Percentiles rank a stretch among this genome's conserved stretches.
Conservation (phyloP, 1,140 invertebrate genomes). For the Aphidius ervi region DNA sequence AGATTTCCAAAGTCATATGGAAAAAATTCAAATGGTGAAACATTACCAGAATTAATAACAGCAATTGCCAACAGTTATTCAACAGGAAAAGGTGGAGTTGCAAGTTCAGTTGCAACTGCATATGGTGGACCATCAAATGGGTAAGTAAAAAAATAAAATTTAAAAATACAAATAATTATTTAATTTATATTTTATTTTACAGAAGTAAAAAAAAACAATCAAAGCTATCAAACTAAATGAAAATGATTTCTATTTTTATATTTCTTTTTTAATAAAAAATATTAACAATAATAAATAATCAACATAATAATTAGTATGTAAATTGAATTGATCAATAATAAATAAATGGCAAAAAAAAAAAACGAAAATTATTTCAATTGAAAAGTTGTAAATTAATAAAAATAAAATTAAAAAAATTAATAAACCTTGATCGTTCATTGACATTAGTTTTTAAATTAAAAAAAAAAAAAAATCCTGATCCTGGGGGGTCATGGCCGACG, state of each 20-base stretch:
- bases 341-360: too few relatives aligned
- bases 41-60: conserved; percentile 42
- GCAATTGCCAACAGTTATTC: conserved; percentile 57
- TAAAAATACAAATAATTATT: conserved; percentile 3
- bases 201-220: not conserved
- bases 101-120: conserved; percentile 53
- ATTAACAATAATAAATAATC: too few relatives aligned
- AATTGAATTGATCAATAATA: too few relatives aligned
- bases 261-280: too few relatives aligned
- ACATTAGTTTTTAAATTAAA: too few relatives aligned
- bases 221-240: not conserved
- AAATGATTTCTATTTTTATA: too few relatives aligned
- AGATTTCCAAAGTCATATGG: conserved; percentile 36
- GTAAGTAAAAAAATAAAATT: conserved; percentile 26
- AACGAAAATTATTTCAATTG: not conserved
- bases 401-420: too few relatives aligned
- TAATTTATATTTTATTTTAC: not conserved
- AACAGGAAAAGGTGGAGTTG: conserved; percentile 51
- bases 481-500: too few relatives aligned
- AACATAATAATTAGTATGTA: too few relatives aligned
- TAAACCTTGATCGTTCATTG: too few relatives aligned
- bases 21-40: conserved; percentile 25
- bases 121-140: conserved; percentile 46
- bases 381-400: not conserved
- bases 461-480: too few relatives aligned